Conservation (phyloP, 2,113 vertebrate species). For the Notiomystis cincta region DNA sequence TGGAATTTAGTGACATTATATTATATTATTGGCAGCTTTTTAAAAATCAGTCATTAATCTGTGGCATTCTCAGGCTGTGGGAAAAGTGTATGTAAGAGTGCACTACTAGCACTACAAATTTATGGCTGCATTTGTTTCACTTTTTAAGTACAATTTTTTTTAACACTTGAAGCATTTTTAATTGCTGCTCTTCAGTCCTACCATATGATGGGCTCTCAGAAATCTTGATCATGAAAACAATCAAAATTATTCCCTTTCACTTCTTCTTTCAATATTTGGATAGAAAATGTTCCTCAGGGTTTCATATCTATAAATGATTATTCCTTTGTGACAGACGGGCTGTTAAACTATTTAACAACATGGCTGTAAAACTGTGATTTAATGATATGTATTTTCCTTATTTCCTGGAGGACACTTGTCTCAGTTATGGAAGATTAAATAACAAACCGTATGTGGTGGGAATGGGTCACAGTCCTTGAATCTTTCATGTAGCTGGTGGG, state of each 20-base stretch:
- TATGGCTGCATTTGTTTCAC: background rate
- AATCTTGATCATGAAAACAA: background rate
- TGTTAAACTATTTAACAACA: constrained; percentile 37
- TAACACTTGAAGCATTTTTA: background rate
- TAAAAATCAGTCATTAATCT: background rate
- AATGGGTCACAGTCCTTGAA: background rate
- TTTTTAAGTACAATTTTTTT: background rate
- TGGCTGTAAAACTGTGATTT: constrained; percentile 11
- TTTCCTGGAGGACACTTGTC: constrained; percentile 12
- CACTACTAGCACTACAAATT: background rate
- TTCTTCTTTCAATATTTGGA: background rate
- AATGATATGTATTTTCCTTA: background rate
- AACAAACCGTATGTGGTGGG: background rate
- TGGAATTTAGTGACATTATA: background rate
- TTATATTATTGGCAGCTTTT: background rate
- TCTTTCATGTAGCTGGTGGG: background rate
- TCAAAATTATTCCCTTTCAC: background rate
- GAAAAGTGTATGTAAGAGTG: background rate
- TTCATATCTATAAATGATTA: background rate
- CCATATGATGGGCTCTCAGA: background rate
- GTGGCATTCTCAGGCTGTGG: background rate
- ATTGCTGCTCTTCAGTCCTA: background rate
- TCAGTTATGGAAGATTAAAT: background rate
- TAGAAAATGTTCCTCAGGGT: background rate
- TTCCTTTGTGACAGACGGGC: background rate